Evolutionary conservation across 1,140 invertebrate genomes (phyloP).

Genomic region (Proctacanthus coquilletti): DNA sequence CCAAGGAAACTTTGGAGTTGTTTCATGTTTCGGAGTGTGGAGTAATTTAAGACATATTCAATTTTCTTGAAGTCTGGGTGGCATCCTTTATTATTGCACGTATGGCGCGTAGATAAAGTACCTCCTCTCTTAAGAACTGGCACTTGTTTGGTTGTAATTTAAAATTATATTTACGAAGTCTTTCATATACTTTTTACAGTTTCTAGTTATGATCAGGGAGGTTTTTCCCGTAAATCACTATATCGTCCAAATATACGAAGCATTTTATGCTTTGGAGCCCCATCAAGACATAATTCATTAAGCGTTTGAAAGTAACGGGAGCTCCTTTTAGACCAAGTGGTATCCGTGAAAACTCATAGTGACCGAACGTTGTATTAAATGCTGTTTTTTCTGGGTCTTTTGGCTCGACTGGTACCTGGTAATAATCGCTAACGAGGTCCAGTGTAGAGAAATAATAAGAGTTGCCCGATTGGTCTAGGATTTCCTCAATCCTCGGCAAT

Average conservation of each 20-base stretch:
- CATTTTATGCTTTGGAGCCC: constrained; percentile 15
- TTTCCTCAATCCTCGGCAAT: constrained; percentile 29
- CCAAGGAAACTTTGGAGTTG: no score
- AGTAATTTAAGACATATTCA: no score
- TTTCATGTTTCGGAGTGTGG: no score
- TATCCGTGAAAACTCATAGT: constrained; percentile 20
- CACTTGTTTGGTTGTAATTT: no score
- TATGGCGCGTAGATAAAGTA: no score
- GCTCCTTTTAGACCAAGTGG: constrained; percentile 26
- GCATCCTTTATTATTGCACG: no score
- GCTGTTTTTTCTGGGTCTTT: constrained; percentile 30
- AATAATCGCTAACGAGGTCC: constrained; percentile 30
- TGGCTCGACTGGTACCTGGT: constrained; percentile 31
- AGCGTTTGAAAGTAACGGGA: constrained; percentile 23
- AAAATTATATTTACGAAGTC: no score
- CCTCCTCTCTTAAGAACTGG: no score
- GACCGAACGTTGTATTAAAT: constrained; percentile 21
- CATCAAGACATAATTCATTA: constrained; percentile 19
- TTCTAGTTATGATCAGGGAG: constrained; percentile 15
- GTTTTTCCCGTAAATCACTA: constrained; percentile 14
- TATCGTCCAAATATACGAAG: constrained; percentile 28
- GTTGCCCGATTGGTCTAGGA: constrained; percentile 19
- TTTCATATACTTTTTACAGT: constrained; percentile 16
- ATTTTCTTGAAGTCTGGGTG: no score
- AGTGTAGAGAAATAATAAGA: constrained; percentile 22